Conservation (phyloP, 1,140 invertebrate genomes). For the Drosophila pectinifera region DNA sequence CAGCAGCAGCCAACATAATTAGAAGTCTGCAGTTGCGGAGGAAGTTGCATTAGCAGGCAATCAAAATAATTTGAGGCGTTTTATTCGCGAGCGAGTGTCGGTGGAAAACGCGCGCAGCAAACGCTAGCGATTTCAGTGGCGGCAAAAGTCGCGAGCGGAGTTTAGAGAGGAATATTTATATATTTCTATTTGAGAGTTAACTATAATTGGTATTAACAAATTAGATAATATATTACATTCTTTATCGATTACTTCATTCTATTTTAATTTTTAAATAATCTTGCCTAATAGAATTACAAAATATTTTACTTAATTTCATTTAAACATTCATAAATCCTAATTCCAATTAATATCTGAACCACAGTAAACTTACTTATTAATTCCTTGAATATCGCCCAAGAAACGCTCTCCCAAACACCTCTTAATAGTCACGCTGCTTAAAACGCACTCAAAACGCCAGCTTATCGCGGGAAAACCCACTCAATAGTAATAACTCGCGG, state of each 20-base stretch:
- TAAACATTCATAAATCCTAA: too few species aligned
- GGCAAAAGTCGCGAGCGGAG: not conserved
- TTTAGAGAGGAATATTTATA: not conserved
- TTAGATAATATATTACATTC: too few species aligned
- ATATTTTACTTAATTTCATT: too few species aligned
- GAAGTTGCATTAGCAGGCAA: constrained; percentile 71
- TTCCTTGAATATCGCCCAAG: not conserved
- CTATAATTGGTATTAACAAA: not conserved
- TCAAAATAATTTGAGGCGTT: constrained; percentile 54
- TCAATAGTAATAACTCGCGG: not conserved
- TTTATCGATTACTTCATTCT: too few species aligned
- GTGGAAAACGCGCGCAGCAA: constrained; percentile 26
- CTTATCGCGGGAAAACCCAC: not conserved
- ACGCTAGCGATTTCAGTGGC: constrained; percentile 29
- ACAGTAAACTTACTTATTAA: not conserved
- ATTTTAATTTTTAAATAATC: too few species aligned
- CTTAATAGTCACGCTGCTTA: not conserved
- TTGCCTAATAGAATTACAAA: too few species aligned
- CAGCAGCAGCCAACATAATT: constrained; percentile 60
- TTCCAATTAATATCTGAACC: too few species aligned
- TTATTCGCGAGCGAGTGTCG: not conserved
- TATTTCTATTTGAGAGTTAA: not conserved
- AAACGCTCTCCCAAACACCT: too few species aligned
- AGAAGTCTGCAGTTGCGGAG: constrained; percentile 64
- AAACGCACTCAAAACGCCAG: constrained; percentile 6